Evolutionary conservation across 2,888 invertebrate genomes (phyloP).

Genomic region (Morinoia aosen): DNA sequence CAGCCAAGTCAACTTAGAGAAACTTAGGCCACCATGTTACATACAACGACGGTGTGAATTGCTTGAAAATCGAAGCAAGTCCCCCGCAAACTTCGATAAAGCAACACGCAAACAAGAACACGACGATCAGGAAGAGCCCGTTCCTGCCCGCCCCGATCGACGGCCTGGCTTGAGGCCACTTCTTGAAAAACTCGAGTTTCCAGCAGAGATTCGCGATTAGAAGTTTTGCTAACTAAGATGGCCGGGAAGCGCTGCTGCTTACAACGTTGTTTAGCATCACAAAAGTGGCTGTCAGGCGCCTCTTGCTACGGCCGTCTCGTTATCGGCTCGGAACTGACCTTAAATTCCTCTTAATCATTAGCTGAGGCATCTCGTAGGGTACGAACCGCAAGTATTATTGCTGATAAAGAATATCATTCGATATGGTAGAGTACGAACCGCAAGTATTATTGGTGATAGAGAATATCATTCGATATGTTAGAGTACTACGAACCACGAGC

Average conservation of each 20-base stretch:
- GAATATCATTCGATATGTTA: no score
- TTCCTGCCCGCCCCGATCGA: background rate
- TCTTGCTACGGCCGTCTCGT: background rate
- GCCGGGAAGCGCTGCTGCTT: background rate
- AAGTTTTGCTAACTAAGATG: slow-evolving; percentile 21
- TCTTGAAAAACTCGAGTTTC: background rate
- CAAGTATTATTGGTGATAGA: no score
- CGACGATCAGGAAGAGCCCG: no score
- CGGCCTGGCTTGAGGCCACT: background rate
- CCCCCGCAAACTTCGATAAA: background rate
- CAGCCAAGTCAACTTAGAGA: no score
- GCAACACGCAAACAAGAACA: background rate
- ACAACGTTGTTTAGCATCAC: background rate
- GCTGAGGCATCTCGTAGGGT: background rate
- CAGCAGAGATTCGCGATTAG: background rate
- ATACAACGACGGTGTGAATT: no score
- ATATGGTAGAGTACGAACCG: no score
- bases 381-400: background rate
- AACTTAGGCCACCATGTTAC: no score
- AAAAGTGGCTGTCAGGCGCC: slow-evolving; percentile 19
- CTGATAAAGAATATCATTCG: background rate
- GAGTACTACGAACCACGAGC: background rate
- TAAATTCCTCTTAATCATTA: background rate
- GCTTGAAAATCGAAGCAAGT: background rate
- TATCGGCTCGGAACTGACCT: background rate